Evolutionary conservation across 2,888 invertebrate species (phyloP).

Genomic region (Toxonevra muliebris): DNA sequence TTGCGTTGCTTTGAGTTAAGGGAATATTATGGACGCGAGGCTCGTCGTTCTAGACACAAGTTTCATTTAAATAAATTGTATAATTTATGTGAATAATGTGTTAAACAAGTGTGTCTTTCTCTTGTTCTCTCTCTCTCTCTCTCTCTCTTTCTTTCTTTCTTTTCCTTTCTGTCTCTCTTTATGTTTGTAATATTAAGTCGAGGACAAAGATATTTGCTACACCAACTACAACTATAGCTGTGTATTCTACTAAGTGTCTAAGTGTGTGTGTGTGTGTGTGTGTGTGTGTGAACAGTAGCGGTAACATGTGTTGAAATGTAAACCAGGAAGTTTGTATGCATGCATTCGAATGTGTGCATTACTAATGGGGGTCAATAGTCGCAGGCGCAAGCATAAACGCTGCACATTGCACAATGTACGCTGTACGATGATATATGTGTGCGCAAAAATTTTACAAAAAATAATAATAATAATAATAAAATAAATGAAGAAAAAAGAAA

Average conservation of each 20-base stretch:
- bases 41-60: slow-evolving; percentile 35
- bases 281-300: background rate
- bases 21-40: too few species aligned
- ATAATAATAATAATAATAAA: too few species aligned
- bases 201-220: background rate
- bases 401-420: background rate
- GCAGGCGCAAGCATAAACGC: background rate
- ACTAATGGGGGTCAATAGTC: slow-evolving; percentile 26
- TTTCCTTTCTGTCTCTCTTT: slow-evolving; percentile 1
- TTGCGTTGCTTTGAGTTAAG: too few species aligned
- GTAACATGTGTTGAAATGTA: slow-evolving; percentile 28
- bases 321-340: slow-evolving; percentile 26
- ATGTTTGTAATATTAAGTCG: too few species aligned
- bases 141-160: background rate
- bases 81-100: slow-evolving; percentile 59
- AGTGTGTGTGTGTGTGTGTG: slow-evolving; percentile 8
- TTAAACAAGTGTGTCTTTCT: slow-evolving; percentile 41
- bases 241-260: background rate
- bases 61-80: slow-evolving; percentile 53
- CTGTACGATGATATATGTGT: background rate
- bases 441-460: slow-evolving; percentile 1
- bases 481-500: too few species aligned
- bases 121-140: background rate
- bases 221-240: background rate
- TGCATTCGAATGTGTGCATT: slow-evolving; percentile 18